Evolutionary conservation across 2,888 invertebrate genomes (phyloP).

Genomic region (Aelia acuminata): DNA sequence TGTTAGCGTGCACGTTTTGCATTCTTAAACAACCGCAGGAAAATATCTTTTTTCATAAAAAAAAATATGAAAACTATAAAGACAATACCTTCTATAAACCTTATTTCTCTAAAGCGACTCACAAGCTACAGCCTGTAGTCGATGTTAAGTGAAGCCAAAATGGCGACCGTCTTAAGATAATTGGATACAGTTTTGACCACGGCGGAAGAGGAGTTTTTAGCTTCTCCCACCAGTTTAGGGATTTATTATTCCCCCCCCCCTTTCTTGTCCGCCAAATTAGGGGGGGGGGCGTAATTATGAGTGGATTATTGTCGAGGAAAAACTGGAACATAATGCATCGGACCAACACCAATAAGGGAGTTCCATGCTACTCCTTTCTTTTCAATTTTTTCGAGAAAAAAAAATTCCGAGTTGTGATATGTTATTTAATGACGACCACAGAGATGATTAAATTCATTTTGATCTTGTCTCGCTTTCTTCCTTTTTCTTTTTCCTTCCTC

Average conservation of each 20-base stretch:
- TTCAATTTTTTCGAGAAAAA: neutral
- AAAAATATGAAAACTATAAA: too few species aligned
- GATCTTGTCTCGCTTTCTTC: neutral
- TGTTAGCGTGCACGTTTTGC: too few species aligned
- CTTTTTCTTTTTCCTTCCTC: neutral
- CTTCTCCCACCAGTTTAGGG: neutral
- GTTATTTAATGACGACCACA: conserved; percentile 14
- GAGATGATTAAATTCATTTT: conserved; percentile 37
- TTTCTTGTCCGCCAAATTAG: neutral
- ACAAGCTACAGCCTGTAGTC: neutral
- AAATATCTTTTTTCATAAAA: too few species aligned
- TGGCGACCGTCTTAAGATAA: neutral
- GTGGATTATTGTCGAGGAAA: conserved; percentile 15
- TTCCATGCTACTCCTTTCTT: neutral
- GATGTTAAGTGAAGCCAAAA: neutral
- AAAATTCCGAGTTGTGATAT: conserved; percentile 32
- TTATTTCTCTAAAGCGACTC: too few species aligned
- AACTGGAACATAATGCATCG: conserved; percentile 5
- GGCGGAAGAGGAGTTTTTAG: conserved; percentile 12
- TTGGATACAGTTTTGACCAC: conserved; percentile 3
- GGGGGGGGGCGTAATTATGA: neutral
- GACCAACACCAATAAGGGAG: conserved; percentile 12
- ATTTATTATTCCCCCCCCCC: neutral
- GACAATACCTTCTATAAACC: too few species aligned
- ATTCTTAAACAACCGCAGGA: too few species aligned